Evolutionary conservation across 2,888 invertebrate species (phyloP).

Genomic region (Cryptus viduatorius): DNA sequence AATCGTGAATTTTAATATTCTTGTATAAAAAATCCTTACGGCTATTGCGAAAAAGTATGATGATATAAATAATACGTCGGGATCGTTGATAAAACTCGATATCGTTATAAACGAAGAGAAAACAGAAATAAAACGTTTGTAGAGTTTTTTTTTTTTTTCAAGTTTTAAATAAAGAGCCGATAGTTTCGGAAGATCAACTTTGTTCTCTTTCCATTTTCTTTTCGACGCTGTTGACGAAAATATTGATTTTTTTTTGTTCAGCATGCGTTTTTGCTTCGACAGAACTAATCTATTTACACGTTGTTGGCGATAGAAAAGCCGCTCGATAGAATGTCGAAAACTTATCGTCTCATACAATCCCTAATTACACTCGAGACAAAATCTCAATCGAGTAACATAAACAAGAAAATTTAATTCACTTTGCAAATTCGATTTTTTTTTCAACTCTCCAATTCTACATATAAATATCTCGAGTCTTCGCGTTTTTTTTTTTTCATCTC

Average conservation of each 20-base stretch:
- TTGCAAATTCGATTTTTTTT: constrained; percentile 5
- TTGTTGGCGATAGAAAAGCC: constrained; percentile 34
- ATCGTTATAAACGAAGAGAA: constrained; percentile 52
- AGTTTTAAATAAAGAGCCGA: constrained; percentile 42
- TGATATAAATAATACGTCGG: constrained; percentile 59
- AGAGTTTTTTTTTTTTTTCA: background rate
- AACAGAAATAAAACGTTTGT: constrained; percentile 60
- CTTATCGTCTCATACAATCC: constrained; percentile 37
- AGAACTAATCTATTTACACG: constrained; percentile 47
- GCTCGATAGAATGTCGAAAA: constrained; percentile 37
- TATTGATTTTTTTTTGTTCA: background rate
- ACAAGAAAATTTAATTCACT: constrained; percentile 30
- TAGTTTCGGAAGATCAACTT: constrained; percentile 30
- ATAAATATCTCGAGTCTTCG: constrained; percentile 1
- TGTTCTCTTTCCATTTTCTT: constrained; percentile 53
- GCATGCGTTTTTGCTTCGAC: constrained; percentile 36
- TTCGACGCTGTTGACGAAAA: constrained; percentile 31
- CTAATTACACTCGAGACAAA: constrained; percentile 30
- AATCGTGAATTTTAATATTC: constrained; percentile 22
- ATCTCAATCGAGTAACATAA: constrained; percentile 21
- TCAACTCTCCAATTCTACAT: background rate
- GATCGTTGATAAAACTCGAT: constrained; percentile 42
- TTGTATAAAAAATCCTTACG: constrained; percentile 59
- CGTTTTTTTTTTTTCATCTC: constrained; percentile 8
- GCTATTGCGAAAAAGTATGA: constrained; percentile 34